A percentile compares a stretch with the other conserved stretches of the same genome.
Evolutionary conservation across 1,140 invertebrate genomes (phyloP).

Genomic region (Halesus radiatus): DNA sequence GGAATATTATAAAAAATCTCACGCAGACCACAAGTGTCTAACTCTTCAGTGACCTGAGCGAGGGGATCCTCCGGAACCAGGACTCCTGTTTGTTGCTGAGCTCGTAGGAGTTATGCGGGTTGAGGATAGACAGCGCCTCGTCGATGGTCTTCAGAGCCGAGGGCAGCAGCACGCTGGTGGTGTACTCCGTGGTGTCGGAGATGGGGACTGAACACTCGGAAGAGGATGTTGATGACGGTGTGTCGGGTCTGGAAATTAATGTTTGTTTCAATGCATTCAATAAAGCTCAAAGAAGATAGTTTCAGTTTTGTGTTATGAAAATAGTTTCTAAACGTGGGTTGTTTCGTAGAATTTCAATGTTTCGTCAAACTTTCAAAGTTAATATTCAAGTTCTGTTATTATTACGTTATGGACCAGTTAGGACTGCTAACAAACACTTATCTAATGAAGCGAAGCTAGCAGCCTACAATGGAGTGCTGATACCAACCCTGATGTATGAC

Average conservation of each 20-base stretch:
- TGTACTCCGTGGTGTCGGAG: constrained; percentile 61
- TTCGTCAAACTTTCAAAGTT: no score
- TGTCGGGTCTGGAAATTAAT: constrained; percentile 62
- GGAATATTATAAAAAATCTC: no score
- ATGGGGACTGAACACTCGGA: constrained; percentile 66
- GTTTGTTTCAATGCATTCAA: not conserved
- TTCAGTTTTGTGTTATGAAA: no score
- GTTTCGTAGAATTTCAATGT: no score
- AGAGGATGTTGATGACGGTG: constrained; percentile 60
- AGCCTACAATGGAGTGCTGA: no score
- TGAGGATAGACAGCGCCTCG: constrained; percentile 64
- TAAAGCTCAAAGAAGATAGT: no score
- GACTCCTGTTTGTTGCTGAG: constrained; percentile 68
- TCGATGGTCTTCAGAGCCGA: constrained; percentile 66
- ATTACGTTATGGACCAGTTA: no score
- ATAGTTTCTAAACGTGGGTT: no score
- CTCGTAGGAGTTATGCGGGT: constrained; percentile 67
- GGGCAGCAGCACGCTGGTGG: constrained; percentile 60
- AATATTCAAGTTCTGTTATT: no score
- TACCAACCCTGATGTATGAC: no score
- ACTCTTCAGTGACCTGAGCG: constrained; percentile 62
- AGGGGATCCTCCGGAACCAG: constrained; percentile 70
- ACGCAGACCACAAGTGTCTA: not conserved
- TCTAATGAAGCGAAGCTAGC: no score
- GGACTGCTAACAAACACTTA: no score